Evolutionary conservation across 2,113 vertebrate genomes (phyloP).

Genomic region (Emydura subglobosa): DNA sequence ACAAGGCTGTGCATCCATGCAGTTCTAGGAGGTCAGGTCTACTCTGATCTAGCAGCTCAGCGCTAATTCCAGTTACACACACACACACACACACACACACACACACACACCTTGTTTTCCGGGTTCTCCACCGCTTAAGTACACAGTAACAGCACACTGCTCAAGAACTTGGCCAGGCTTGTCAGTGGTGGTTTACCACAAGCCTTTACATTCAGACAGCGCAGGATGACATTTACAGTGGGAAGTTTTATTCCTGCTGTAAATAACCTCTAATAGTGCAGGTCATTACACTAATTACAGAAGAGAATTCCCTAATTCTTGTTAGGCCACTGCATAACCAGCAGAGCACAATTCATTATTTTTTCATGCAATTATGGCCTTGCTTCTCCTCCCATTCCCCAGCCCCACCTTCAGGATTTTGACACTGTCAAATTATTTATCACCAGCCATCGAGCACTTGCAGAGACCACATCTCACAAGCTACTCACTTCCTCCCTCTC

Average conservation of each 20-base stretch:
- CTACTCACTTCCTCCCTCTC: slow-evolving; percentile 37
- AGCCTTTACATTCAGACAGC: not conserved
- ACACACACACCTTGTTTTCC: not conserved
- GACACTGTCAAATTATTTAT: slow-evolving; percentile 57
- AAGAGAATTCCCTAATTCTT: slow-evolving; percentile 79
- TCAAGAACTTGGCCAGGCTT: not conserved
- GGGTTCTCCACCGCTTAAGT: not conserved
- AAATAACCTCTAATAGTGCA: slow-evolving; percentile 80
- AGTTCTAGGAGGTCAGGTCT: not conserved
- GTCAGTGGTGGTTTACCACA: fast-evolving
- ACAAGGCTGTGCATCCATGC: not conserved
- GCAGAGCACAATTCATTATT: slow-evolving; percentile 68
- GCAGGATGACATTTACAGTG: slow-evolving; percentile 68
- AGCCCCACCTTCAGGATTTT: slow-evolving; percentile 52
- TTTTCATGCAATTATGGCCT: slow-evolving; percentile 48
- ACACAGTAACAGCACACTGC: not conserved
- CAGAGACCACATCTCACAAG: not conserved
- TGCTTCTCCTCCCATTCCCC: slow-evolving; percentile 26
- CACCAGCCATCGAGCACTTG: slow-evolving; percentile 29
- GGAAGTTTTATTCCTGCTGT: slow-evolving; percentile 79
- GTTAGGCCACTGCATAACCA: slow-evolving; percentile 62
- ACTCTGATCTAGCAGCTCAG: not conserved
- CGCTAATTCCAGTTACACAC: not conserved
- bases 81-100: not conserved
- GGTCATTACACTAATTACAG: slow-evolving; percentile 81